Evolutionary conservation across 1,140 invertebrate genomes (phyloP).

Genomic region (Helicoverpa armigera): DNA sequence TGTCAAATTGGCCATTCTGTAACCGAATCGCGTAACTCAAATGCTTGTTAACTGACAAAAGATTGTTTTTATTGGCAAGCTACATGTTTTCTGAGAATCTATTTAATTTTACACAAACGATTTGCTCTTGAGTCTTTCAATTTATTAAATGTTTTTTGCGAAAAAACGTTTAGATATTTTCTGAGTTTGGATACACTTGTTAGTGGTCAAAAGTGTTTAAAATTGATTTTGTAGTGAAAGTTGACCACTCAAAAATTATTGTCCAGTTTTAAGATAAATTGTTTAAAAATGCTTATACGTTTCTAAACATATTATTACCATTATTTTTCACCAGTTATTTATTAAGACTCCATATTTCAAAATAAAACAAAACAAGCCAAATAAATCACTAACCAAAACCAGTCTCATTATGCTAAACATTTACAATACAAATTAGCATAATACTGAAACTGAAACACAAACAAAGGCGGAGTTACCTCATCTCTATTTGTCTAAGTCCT

Average conservation of each 20-base stretch:
- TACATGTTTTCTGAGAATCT: conserved; percentile 42
- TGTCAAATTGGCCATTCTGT: conserved; percentile 41
- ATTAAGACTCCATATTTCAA: no score
- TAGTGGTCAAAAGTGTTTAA: not conserved
- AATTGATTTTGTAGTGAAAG: not conserved
- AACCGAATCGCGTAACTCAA: conserved; percentile 47
- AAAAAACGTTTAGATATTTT: not conserved
- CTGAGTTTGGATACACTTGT: not conserved
- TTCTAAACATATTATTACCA: no score
- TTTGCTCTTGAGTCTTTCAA: conserved; percentile 20
- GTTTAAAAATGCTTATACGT: no score
- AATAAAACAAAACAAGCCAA: not conserved
- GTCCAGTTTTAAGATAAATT: not conserved
- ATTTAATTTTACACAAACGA: conserved; percentile 25
- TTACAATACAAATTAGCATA: not conserved
- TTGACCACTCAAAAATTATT: not conserved
- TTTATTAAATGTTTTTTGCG: conserved; percentile 15
- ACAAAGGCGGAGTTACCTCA: conserved; percentile 4
- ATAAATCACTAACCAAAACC: no score
- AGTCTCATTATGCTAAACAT: not conserved
- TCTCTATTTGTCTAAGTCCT: conserved; percentile 11
- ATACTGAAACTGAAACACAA: conserved; percentile 2
- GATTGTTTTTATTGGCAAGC: conserved; percentile 46
- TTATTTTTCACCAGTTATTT: not conserved
- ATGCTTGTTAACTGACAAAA: conserved; percentile 52